These are phyloP conservation scores for Incurvaria masculella DNA, from an alignment of 2,888 invertebrate species.

Conservation along the genomic window DNA sequence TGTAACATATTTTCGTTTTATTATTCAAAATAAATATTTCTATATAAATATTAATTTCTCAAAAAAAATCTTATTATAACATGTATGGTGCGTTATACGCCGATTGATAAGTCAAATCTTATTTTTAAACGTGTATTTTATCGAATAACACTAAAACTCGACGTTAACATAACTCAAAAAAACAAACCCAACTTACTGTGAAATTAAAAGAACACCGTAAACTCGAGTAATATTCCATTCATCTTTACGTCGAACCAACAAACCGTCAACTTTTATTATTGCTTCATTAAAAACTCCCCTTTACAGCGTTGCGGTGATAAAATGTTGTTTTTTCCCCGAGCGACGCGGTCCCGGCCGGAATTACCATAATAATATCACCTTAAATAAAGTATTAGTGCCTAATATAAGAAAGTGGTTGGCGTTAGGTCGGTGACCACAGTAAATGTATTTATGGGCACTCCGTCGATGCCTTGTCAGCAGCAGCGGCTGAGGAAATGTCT, in stretches of 20 bases:
- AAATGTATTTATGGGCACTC: background rate
- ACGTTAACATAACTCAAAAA: no score
- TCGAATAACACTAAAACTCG: no score
- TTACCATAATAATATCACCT: constrained; percentile 31
- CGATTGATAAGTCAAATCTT: no score
- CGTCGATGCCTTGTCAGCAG: background rate
- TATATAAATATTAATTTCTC: no score
- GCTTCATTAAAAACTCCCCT: background rate
- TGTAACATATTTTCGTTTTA: no score
- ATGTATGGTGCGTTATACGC: no score
- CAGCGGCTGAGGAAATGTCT: no score
- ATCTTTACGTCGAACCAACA: background rate
- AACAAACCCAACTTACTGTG: background rate
- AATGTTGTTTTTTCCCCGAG: background rate
- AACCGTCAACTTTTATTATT: background rate
- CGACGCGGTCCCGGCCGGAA: constrained; percentile 9
- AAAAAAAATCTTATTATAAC: no score
- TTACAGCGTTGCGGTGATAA: background rate
- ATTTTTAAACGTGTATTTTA: no score
- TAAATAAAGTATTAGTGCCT: constrained; percentile 30
- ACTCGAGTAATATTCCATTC: background rate
- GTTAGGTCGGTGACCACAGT: background rate
- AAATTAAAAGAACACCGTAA: background rate
- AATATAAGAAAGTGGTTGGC: constrained; percentile 24
- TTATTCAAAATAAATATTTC: no score